phyloP scores from a whole-genome alignment of 2,888 invertebrate genomes.

The Plebejus argus region DNA sequence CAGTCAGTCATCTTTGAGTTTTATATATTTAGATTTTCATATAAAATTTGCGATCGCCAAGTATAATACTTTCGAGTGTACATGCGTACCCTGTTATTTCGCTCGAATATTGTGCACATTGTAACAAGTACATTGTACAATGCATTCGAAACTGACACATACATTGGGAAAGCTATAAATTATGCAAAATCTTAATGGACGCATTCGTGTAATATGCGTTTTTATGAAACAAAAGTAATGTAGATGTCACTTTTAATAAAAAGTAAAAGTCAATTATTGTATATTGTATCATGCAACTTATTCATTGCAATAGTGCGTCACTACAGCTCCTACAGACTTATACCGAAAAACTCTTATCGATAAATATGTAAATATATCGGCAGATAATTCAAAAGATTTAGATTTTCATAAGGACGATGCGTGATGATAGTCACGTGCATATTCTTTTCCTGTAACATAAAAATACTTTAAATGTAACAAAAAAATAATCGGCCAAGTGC shows the following conservation, averaged over 20 bases:
- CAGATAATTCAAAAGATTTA: slow-evolving; percentile 16
- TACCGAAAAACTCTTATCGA: slow-evolving; percentile 10
- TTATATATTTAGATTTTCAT: too few species aligned
- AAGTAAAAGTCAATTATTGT: slow-evolving; percentile 3
- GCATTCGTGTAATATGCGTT: slow-evolving; percentile 25
- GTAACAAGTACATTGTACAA: slow-evolving; percentile 32
- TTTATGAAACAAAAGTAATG: slow-evolving; percentile 30
- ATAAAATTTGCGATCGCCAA: background rate
- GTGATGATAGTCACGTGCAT: slow-evolving; percentile 25
- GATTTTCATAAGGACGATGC: background rate
- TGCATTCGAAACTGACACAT: slow-evolving; percentile 38
- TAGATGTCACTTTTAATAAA: slow-evolving; percentile 11
- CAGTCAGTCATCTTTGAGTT: too few species aligned
- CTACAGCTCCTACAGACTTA: background rate
- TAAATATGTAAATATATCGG: slow-evolving; percentile 11
- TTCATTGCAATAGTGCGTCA: background rate
- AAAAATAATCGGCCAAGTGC: too few species aligned
- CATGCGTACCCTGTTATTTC: slow-evolving; percentile 3
- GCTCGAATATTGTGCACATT: background rate
- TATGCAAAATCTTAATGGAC: slow-evolving; percentile 31
- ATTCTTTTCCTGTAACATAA: background rate
- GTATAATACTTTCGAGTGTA: background rate
- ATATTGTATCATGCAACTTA: background rate
- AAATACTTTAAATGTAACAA: background rate
- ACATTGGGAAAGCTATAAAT: slow-evolving; percentile 34